Conservation (phyloP, 2,797 vertebrate genomes). For the Artibeus lituratus region DNA sequence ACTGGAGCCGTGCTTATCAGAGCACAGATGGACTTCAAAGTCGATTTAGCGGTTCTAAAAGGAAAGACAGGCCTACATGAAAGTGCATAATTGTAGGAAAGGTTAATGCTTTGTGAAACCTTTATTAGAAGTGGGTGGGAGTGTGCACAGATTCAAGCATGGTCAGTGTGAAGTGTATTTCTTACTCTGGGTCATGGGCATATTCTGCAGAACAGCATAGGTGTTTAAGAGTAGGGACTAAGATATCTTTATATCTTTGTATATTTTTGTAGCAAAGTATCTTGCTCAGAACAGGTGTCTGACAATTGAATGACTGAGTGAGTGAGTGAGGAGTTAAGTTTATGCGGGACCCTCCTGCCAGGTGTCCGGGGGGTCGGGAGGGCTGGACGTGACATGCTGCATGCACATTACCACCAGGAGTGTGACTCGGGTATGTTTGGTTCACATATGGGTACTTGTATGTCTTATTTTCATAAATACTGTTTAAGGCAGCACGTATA, state of each 20-base stretch:
- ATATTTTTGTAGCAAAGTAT: neutral
- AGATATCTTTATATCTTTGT: neutral
- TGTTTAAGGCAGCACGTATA: slow-evolving; percentile 15
- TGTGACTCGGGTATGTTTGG: neutral
- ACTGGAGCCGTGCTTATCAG: neutral
- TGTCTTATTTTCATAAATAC: neutral
- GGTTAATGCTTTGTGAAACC: neutral
- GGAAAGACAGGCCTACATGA: neutral
- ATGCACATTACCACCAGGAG: neutral
- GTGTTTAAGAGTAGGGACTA: neutral
- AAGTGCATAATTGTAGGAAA: rapidly evolving
- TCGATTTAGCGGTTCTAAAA: neutral
- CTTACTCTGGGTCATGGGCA: neutral
- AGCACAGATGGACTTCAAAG: neutral
- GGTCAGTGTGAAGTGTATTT: neutral
- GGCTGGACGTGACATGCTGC: rapidly evolving
- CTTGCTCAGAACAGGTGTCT: neutral
- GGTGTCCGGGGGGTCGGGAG: rapidly evolving
- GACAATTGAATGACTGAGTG: neutral
- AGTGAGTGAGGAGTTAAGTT: neutral
- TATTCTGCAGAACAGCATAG: neutral
- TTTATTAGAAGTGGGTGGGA: neutral
- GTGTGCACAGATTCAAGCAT: neutral
- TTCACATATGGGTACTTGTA: neutral
- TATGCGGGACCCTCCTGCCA: neutral